Percentiles rank a stretch among this genome's conserved stretches.
Evolutionary conservation across 2,888 invertebrate genomes (phyloP).

Genomic region (Epinotia nisella): DNA sequence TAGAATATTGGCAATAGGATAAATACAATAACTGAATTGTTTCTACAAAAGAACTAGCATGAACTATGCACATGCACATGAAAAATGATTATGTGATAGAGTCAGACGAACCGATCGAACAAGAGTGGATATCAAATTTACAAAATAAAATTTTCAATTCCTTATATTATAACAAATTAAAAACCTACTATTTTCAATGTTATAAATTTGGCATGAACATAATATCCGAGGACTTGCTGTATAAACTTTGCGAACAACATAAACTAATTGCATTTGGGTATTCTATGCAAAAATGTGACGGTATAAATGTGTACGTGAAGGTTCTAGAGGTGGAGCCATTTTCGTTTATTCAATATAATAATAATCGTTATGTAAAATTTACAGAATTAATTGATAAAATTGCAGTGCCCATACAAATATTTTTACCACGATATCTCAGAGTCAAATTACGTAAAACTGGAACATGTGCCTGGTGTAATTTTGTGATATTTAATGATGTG

Average conservation of each 20-base stretch:
- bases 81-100: neutral
- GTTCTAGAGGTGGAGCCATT: neutral
- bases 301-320: neutral
- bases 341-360: neutral
- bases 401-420: neutral
- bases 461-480: neutral
- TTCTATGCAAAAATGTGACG: conserved; percentile 1
- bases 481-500: neutral
- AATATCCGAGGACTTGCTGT: neutral
- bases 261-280: neutral
- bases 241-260: neutral
- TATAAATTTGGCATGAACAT: neutral
- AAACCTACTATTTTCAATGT: neutral
- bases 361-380: neutral
- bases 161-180: neutral
- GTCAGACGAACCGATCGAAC: neutral
- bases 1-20: neutral
- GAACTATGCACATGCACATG: neutral
- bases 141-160: conserved; percentile 1
- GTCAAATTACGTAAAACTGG: neutral
- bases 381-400: neutral
- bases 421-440: neutral
- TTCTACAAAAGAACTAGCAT: neutral
- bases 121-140: conserved; percentile 4
- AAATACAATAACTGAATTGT: neutral